phyloP scores from a whole-genome alignment of 2,888 invertebrate species.

The Patella ulyssiponensis region DNA sequence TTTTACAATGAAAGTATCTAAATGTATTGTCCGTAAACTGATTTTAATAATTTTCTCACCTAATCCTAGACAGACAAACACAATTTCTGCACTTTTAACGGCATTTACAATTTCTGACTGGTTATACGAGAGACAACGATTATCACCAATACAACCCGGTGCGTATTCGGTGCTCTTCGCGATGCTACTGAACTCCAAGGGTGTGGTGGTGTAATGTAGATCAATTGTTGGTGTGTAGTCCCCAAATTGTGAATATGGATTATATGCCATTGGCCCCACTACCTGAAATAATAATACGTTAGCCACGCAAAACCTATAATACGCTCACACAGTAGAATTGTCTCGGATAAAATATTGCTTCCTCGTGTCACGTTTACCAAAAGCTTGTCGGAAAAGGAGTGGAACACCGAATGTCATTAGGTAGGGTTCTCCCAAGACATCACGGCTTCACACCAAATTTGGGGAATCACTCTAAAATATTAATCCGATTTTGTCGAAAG shows the following conservation, averaged over 20 bases:
- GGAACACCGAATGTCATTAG: no score
- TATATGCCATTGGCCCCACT: conserved; percentile 67
- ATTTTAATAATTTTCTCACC: conserved; percentile 36
- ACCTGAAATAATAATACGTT: conserved; percentile 41
- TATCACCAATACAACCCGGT: conserved; percentile 53
- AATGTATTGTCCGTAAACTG: no score
- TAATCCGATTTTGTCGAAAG: no score
- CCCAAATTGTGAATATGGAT: conserved; percentile 57
- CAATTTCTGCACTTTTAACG: conserved; percentile 46
- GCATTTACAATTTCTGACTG: conserved; percentile 41
- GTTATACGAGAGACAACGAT: conserved; percentile 49
- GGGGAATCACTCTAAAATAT: no score
- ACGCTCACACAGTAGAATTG: no score
- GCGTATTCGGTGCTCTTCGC: conserved; percentile 45
- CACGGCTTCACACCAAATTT: no score
- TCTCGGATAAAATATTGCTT: no score
- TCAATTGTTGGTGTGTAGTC: conserved; percentile 57
- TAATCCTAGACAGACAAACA: conserved; percentile 65
- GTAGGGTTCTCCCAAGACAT: no score
- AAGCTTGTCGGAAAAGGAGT: no score
- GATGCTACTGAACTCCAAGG: conserved; percentile 46
- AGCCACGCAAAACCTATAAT: no score
- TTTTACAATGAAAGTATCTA: no score
- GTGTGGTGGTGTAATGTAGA: conserved; percentile 49
- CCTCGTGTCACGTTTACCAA: no score